Conservation (phyloP, 1,140 invertebrate genomes). For the Brachionus rotundiformis region DNA sequence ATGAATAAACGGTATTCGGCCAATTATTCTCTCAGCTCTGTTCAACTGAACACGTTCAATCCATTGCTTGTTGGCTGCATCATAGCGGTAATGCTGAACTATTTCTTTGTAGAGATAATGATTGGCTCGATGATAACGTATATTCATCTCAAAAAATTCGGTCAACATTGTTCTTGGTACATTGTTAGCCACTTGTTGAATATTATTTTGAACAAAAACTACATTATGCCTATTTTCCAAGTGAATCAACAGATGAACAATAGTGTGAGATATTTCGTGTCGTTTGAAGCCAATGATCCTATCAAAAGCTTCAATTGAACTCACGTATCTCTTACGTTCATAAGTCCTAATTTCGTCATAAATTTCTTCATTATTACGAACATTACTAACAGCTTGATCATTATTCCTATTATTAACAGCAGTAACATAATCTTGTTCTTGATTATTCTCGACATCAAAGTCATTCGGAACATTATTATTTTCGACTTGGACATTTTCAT, state of each 20-base stretch:
- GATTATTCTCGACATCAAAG: not conserved
- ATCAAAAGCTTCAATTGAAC: conserved; percentile 1
- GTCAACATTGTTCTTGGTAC: not conserved
- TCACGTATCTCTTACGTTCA: not conserved
- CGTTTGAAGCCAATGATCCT: not conserved
- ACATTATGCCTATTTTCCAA: not conserved
- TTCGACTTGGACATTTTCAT: no score
- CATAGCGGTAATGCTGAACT: no score
- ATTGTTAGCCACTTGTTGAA: no score
- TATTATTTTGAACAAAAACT: not conserved
- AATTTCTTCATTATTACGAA: not conserved
- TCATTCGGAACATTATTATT: not conserved
- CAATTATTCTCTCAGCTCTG: no score
- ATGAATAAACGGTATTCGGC: no score
- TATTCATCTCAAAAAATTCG: not conserved
- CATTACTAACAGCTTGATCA: not conserved
- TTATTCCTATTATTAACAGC: not conserved
- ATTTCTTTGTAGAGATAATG: no score
- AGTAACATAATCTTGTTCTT: not conserved
- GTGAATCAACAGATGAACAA: not conserved
- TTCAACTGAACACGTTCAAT: no score
- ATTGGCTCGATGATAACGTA: not conserved
- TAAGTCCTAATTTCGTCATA: not conserved
- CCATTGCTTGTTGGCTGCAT: not conserved
- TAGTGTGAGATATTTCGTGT: not conserved